Percentiles rank a stretch among this genome's conserved stretches.
phyloP scores from a whole-genome alignment of 2,888 invertebrate species.

The Dysmachus trigonus region DNA sequence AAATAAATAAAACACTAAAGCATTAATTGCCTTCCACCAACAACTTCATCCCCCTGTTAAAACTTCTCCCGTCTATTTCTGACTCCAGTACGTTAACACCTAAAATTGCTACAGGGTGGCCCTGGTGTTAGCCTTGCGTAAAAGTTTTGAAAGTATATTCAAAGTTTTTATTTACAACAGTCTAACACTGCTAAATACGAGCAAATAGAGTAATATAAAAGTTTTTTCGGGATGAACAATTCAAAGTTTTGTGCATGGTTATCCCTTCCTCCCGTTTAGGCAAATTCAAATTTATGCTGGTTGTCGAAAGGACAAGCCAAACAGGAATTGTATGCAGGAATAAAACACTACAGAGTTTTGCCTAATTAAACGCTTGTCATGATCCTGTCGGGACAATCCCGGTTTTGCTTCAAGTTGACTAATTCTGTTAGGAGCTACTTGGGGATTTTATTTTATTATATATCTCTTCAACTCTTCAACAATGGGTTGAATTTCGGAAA shows the following conservation, averaged over 20 bases:
- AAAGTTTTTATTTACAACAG: not conserved
- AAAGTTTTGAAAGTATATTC: not conserved
- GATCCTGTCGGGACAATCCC: not conserved
- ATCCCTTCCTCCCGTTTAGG: not conserved
- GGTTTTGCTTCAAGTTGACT: not conserved
- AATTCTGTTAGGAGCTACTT: not conserved
- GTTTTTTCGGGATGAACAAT: not conserved
- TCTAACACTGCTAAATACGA: not conserved
- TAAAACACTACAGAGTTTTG: not conserved
- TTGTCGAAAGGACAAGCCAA: not conserved
- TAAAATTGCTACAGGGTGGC: not conserved
- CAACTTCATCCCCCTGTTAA: not conserved
- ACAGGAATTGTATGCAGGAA: not conserved
- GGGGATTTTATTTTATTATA: not conserved
- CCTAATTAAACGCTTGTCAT: not conserved
- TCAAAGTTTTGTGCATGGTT: not conserved
- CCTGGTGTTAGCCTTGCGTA: not conserved
- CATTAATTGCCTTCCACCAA: not conserved
- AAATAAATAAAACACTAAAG: too few relatives aligned
- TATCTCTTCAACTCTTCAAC: not conserved
- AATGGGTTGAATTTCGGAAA: not conserved
- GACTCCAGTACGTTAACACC: not conserved
- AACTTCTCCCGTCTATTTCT: not conserved
- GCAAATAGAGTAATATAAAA: not conserved
- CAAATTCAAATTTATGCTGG: not conserved